Evolutionary conservation across 2,797 vertebrate genomes (phyloP).

Genomic region (Sebastolobus alascanus): DNA sequence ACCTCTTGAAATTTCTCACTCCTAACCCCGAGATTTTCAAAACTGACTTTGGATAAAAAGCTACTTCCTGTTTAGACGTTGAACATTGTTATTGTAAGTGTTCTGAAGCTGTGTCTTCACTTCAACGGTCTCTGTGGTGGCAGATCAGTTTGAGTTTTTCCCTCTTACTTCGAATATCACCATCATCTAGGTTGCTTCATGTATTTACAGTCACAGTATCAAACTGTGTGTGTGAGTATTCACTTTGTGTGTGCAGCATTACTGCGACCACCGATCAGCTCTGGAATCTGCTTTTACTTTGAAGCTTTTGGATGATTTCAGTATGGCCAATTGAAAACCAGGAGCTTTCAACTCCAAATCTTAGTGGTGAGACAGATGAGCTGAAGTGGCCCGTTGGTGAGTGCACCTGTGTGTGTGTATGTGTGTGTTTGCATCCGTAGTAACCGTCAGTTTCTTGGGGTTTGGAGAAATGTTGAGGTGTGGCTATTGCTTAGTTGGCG

Average conservation of each 20-base stretch:
- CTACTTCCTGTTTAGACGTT: slow-evolving; percentile 25
- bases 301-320: background rate
- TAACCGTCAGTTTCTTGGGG: slow-evolving; percentile 23
- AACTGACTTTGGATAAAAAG: background rate
- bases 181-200: background rate
- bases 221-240: background rate
- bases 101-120: background rate
- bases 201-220: background rate
- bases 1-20: background rate
- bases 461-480: slow-evolving; percentile 17
- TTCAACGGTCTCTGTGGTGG: background rate
- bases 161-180: background rate
- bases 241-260: background rate
- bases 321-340: no score
- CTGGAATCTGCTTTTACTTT: background rate
- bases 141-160: background rate
- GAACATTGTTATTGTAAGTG: background rate
- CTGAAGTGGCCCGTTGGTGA: background rate
- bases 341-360: background rate
- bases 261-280: background rate
- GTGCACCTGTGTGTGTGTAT: slow-evolving; percentile 3
- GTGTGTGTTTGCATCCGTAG: slow-evolving; percentile 17
- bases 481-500: background rate
- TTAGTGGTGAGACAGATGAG: background rate
- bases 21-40: background rate